phyloP scores from a whole-genome alignment of 2,888 invertebrate genomes.

The Eristalis pertinax region DNA sequence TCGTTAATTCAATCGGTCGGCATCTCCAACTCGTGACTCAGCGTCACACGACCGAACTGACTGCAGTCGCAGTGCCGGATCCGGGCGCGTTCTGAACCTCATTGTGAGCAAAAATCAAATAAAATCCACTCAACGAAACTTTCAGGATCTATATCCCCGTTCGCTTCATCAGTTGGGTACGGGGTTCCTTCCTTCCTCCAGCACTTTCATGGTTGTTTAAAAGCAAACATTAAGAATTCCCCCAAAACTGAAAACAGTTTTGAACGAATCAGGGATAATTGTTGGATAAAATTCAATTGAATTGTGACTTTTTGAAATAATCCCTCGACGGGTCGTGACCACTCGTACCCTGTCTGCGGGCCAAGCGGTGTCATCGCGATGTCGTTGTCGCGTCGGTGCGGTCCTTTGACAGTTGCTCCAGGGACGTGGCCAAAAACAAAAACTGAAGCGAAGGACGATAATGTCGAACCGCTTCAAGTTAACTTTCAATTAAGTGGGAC shows the following conservation, averaged over 20 bases:
- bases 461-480: conserved; percentile 49
- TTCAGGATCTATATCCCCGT: background rate
- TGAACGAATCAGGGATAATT: conserved; percentile 46
- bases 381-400: conserved; percentile 36
- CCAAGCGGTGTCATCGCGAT: conserved; percentile 44
- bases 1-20: conserved; percentile 33
- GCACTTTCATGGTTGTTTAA: conserved; percentile 5
- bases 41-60: background rate
- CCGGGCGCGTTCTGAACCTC: background rate
- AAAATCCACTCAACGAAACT: conserved; percentile 6
- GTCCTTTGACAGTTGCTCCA: conserved; percentile 32
- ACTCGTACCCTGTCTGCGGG: conserved; percentile 27
- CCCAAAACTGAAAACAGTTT: conserved; percentile 7
- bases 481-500: conserved; percentile 61
- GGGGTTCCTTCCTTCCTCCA: background rate
- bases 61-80: conserved; percentile 3
- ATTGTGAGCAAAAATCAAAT: conserved; percentile 7
- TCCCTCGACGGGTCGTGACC: conserved; percentile 48
- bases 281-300: conserved; percentile 60
- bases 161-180: background rate
- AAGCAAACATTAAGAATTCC: conserved; percentile 8
- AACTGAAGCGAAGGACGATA: conserved; percentile 11
- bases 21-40: background rate
- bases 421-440: conserved; percentile 7
- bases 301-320: conserved; percentile 47